phyloP scores from a whole-genome alignment of 2,888 invertebrate species.

The Apotomis capreana region DNA sequence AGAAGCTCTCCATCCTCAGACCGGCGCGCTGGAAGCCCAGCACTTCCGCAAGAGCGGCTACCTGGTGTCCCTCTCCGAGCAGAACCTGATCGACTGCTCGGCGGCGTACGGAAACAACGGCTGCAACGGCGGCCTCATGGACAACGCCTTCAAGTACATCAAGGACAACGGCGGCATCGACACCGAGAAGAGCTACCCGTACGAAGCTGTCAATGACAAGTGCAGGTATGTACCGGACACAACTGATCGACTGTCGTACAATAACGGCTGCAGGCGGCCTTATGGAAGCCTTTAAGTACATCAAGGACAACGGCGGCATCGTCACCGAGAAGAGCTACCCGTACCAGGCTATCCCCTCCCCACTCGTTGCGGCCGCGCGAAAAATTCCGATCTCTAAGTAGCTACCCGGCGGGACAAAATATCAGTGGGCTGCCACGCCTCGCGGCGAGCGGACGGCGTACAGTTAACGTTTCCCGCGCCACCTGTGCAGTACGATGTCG shows the following conservation, averaged over 20 bases:
- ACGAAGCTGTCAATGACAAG: slow-evolving; percentile 89
- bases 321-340: slow-evolving; percentile 93
- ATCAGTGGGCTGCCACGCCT: too few relatives aligned
- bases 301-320: slow-evolving; percentile 92
- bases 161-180: slow-evolving; percentile 94
- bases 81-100: slow-evolving; percentile 96
- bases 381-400: too few relatives aligned
- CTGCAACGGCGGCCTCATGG: slow-evolving; percentile 93
- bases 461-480: too few relatives aligned
- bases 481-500: too few relatives aligned
- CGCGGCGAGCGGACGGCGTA: too few relatives aligned
- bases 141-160: slow-evolving; percentile 93
- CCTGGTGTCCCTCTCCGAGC: slow-evolving; percentile 94
- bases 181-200: slow-evolving; percentile 94
- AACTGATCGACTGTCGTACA: too few relatives aligned
- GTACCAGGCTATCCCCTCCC: too few relatives aligned
- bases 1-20: slow-evolving; percentile 74
- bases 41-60: slow-evolving; percentile 90
- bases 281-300: slow-evolving; percentile 72
- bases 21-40: slow-evolving; percentile 95
- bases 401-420: too few relatives aligned
- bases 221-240: slow-evolving; percentile 77
- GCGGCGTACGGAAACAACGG: slow-evolving; percentile 92
- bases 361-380: too few relatives aligned
- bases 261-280: too few relatives aligned